These are phyloP conservation scores for Branchipolynoe longqiensis DNA, from an alignment of 2,888 invertebrate genomes.

Conservation along the genomic window DNA sequence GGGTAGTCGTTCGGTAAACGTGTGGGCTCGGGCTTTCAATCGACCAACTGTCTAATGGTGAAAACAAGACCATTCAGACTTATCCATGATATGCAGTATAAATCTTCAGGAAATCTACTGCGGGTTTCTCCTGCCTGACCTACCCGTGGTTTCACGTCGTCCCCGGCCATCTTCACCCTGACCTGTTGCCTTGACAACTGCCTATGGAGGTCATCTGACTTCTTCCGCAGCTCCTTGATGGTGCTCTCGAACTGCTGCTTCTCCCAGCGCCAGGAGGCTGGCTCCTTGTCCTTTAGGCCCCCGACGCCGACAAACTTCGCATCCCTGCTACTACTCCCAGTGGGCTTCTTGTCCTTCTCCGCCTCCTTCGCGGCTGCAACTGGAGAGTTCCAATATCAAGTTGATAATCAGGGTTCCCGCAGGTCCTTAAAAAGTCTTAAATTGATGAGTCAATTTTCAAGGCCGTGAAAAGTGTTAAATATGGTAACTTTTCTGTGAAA, in stretches of 20 bases:
- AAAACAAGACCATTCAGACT: no score
- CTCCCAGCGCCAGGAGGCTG: constrained; percentile 70
- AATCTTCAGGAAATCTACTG: no score
- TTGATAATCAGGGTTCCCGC: background rate
- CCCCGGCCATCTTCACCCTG: constrained; percentile 32
- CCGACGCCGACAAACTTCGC: constrained; percentile 30
- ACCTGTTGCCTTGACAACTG: constrained; percentile 63
- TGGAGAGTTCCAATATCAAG: background rate
- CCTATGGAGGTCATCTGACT: constrained; percentile 66
- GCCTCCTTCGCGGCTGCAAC: constrained; percentile 8
- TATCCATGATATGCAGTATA: no score
- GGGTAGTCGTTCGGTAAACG: no score
- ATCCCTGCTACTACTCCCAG: background rate
- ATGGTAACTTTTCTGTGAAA: no score
- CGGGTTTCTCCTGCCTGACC: no score
- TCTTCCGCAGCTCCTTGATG: constrained; percentile 66
- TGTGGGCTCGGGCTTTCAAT: no score
- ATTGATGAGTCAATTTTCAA: no score
- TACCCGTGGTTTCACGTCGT: constrained; percentile 11
- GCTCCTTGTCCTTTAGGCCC: constrained; percentile 53
- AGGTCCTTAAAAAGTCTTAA: no score
- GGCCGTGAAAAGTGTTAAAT: no score
- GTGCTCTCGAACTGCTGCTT: constrained; percentile 68
- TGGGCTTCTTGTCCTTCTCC: constrained; percentile 41
- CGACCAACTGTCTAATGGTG: no score